Evolutionary conservation across 2,888 invertebrate genomes (phyloP).

Genomic region (Dolichopus griseipennis): DNA sequence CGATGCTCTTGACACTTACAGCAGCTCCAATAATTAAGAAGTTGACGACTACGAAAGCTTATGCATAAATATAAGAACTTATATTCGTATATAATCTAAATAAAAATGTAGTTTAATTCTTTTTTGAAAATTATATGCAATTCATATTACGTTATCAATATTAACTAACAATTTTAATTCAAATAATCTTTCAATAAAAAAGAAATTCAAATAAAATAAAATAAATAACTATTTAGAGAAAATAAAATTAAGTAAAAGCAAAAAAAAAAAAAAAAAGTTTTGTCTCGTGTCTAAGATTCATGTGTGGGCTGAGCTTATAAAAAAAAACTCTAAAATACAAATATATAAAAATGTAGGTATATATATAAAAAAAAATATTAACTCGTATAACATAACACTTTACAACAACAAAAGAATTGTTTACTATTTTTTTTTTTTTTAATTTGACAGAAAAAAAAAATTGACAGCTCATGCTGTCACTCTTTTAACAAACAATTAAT

Average conservation of each 20-base stretch:
- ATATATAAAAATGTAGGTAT: no score
- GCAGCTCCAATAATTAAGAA: no score
- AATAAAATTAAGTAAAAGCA: not conserved
- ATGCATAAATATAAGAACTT: no score
- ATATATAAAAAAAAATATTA: not conserved
- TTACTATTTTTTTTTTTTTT: not conserved
- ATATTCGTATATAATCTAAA: no score
- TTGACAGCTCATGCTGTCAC: constrained; percentile 4
- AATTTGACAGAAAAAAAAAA: not conserved
- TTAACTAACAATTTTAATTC: no score
- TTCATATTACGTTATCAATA: no score
- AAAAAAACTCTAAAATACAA: not conserved
- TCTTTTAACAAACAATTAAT: not conserved
- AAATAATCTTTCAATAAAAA: not conserved
- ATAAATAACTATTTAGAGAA: not conserved
- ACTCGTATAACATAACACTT: not conserved
- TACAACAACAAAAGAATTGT: not conserved
- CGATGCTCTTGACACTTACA: no score
- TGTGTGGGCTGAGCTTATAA: not conserved
- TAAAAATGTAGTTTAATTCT: no score
- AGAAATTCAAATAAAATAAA: no score
- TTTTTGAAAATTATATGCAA: no score
- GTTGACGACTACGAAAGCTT: no score
- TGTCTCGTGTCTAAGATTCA: not conserved
- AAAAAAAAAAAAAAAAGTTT: not conserved